phyloP scores from a whole-genome alignment of 2,888 invertebrate species.

The Agonopterix alstromeriana region DNA sequence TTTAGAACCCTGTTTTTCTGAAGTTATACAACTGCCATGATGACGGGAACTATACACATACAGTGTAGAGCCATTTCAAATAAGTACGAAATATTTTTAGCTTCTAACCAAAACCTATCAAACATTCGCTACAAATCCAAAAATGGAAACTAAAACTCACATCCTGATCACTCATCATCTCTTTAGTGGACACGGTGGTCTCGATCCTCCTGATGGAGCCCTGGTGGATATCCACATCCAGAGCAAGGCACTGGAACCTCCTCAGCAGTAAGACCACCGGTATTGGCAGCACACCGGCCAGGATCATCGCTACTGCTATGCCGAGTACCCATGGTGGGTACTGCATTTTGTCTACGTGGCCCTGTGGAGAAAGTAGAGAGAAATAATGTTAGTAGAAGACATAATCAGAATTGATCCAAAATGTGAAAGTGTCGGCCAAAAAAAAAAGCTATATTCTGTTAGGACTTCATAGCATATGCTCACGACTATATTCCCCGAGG shows the following conservation, averaged over 20 bases:
- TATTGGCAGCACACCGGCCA: slow-evolving; percentile 89
- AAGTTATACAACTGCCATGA: too few relatives aligned
- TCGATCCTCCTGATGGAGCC: slow-evolving; percentile 94
- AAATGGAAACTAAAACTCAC: slow-evolving; percentile 76
- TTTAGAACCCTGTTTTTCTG: too few relatives aligned
- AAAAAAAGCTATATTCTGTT: too few relatives aligned
- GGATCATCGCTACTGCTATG: slow-evolving; percentile 85
- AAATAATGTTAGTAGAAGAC: too few relatives aligned
- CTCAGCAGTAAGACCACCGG: slow-evolving; percentile 90
- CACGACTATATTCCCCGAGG: too few relatives aligned
- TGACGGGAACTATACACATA: too few relatives aligned
- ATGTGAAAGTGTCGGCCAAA: too few relatives aligned
- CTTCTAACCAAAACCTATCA: background rate
- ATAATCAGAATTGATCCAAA: too few relatives aligned
- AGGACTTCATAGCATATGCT: too few relatives aligned
- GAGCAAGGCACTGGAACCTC: slow-evolving; percentile 91
- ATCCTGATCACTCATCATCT: slow-evolving; percentile 96
- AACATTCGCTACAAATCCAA: background rate
- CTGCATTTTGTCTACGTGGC: slow-evolving; percentile 79
- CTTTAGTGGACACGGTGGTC: slow-evolving; percentile 94
- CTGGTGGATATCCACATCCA: slow-evolving; percentile 94
- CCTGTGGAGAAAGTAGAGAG: slow-evolving; percentile 66
- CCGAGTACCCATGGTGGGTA: slow-evolving; percentile 91
- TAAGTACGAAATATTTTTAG: too few relatives aligned
- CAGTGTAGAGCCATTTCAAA: too few relatives aligned